phyloP scores from a whole-genome alignment of 2,888 invertebrate genomes.

The Lithophane semibrunnea region DNA sequence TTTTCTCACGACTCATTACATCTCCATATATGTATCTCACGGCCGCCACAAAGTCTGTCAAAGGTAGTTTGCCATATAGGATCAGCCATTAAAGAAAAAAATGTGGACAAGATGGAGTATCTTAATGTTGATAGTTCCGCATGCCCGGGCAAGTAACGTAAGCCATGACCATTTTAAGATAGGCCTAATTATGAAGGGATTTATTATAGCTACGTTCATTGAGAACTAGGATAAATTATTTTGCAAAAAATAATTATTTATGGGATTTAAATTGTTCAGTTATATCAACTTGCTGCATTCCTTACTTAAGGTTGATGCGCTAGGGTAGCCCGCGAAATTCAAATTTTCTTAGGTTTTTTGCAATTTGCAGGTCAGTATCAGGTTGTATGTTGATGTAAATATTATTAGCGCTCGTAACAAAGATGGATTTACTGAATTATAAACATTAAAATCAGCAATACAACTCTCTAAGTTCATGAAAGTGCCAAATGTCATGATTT shows the following conservation, averaged over 20 bases:
- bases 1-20: constrained; percentile 70
- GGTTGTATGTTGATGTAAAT: too few relatives aligned
- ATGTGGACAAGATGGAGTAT: constrained; percentile 52
- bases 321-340: too few relatives aligned
- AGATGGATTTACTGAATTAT: too few relatives aligned
- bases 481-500: too few relatives aligned
- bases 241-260: background rate
- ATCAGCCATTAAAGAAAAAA: constrained; percentile 67
- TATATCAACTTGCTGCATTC: background rate
- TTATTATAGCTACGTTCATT: constrained; percentile 9
- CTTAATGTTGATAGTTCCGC: constrained; percentile 58
- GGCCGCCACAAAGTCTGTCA: constrained; percentile 77
- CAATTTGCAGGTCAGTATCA: too few relatives aligned
- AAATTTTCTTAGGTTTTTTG: too few relatives aligned
- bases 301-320: too few relatives aligned
- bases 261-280: background rate
- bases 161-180: constrained; percentile 30
- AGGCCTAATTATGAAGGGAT: constrained; percentile 42
- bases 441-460: too few relatives aligned
- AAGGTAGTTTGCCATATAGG: constrained; percentile 71
- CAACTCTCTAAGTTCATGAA: too few relatives aligned
- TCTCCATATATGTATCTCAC: constrained; percentile 66
- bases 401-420: too few relatives aligned
- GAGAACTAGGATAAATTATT: background rate
- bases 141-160: constrained; percentile 43